Percentiles rank a stretch among this genome's conserved stretches.
These are phyloP conservation scores for Prochilodus magdalenae DNA, from an alignment of 2,113 vertebrate species.

Conservation along the genomic window DNA sequence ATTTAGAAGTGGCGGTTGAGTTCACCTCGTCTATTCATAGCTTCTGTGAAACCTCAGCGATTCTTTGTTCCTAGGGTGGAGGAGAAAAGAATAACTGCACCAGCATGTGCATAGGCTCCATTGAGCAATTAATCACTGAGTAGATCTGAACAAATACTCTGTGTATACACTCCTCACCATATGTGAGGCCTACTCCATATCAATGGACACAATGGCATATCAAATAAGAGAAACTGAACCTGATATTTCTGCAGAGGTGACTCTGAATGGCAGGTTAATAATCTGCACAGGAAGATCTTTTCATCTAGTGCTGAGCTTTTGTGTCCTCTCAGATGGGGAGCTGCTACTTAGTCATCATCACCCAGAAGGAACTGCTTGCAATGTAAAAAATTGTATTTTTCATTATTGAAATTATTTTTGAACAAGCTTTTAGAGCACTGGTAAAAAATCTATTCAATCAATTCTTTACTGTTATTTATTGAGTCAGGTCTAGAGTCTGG, in stretches of 20 bases:
- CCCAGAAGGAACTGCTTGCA: background rate
- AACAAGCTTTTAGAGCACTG: no score
- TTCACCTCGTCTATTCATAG: conserved; percentile 30
- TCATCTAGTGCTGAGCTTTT: background rate
- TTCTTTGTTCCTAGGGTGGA: conserved; percentile 22
- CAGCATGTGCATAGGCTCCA: conserved; percentile 9
- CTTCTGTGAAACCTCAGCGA: conserved; percentile 39
- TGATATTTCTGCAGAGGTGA: background rate
- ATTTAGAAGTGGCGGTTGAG: conserved; percentile 30
- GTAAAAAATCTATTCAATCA: no score
- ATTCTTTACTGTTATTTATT: no score
- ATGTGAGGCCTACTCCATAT: background rate
- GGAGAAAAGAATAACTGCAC: conserved; percentile 5
- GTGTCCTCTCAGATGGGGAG: background rate
- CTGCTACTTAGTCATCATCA: background rate
- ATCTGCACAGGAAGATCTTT: background rate
- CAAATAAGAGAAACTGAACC: background rate
- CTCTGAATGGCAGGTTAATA: conserved; percentile 8
- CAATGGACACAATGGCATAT: background rate
- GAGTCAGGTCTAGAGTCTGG: no score
- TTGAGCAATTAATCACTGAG: conserved; percentile 38
- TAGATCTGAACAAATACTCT: conserved; percentile 20
- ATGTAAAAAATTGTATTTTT: no score
- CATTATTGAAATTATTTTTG: no score
- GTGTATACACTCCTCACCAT: background rate